These are phyloP conservation scores for Cryptus viduatorius DNA, from an alignment of 2,888 invertebrate genomes.

Conservation along the genomic window DNA sequence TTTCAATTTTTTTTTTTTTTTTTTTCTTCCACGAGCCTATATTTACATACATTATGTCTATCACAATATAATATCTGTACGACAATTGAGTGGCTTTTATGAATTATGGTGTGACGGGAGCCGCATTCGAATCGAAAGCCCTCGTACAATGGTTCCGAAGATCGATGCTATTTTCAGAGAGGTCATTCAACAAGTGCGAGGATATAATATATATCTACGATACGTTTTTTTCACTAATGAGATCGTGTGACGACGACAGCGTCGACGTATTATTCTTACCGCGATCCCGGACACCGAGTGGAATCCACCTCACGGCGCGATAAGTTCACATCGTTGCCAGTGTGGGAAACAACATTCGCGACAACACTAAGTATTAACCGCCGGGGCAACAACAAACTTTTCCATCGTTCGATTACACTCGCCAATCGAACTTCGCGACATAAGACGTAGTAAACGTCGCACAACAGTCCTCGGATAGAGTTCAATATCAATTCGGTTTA, in stretches of 20 bases:
- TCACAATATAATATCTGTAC: background rate
- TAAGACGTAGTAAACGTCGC: background rate
- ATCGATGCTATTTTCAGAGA: slow-evolving; percentile 54
- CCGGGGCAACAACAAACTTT: slow-evolving; percentile 27
- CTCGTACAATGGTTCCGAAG: slow-evolving; percentile 48
- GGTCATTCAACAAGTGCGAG: slow-evolving; percentile 13
- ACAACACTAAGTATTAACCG: background rate
- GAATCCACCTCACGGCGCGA: slow-evolving; percentile 61
- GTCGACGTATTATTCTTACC: slow-evolving; percentile 15
- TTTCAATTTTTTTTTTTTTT: slow-evolving; percentile 8
- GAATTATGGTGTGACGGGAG: slow-evolving; percentile 4
- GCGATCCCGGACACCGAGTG: slow-evolving; percentile 43
- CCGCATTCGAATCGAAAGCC: background rate
- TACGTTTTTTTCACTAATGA: slow-evolving; percentile 18
- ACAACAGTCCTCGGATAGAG: background rate
- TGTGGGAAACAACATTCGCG: slow-evolving; percentile 23
- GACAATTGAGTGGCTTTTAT: background rate
- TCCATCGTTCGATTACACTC: slow-evolving; percentile 22
- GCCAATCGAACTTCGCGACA: background rate
- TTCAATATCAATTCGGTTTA: background rate
- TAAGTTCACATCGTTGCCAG: slow-evolving; percentile 41
- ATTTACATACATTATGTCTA: slow-evolving; percentile 12
- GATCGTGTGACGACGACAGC: slow-evolving; percentile 46
- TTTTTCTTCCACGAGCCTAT: background rate
- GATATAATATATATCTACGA: background rate